phyloP scores from a whole-genome alignment of 2,888 invertebrate genomes.

The Arenicola marina region DNA sequence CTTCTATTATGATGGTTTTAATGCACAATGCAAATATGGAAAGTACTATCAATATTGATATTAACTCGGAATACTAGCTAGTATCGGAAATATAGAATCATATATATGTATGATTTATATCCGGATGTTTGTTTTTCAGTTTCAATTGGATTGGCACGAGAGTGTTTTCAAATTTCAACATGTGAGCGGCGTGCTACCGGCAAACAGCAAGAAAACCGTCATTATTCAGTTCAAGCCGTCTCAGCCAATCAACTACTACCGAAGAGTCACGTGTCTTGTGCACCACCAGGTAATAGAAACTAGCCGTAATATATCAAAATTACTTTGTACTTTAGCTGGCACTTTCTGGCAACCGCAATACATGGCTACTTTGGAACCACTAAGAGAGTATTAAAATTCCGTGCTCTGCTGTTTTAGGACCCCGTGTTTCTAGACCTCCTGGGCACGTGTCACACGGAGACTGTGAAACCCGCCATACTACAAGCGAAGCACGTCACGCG shows the following conservation, averaged over 20 bases:
- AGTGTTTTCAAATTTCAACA: conserved; percentile 56
- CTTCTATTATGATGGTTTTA: too few relatives aligned
- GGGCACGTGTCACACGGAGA: conserved; percentile 59
- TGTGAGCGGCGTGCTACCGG: conserved; percentile 43
- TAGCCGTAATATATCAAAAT: too few relatives aligned
- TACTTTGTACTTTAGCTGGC: too few relatives aligned
- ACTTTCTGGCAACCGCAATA: too few relatives aligned
- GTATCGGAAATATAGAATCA: too few relatives aligned
- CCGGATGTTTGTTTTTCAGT: conserved; percentile 41
- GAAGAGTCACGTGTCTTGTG: conserved; percentile 53
- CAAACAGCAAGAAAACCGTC: conserved; percentile 44
- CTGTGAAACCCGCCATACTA: conserved; percentile 55
- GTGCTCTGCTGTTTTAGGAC: conserved; percentile 41
- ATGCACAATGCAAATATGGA: too few relatives aligned
- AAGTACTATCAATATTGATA: not conserved
- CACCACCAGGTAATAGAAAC: conserved; percentile 61
- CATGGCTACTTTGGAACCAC: not conserved
- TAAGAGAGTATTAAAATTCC: not conserved
- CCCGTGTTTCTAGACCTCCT: conserved; percentile 56
- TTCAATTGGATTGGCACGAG: conserved; percentile 55
- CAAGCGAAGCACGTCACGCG: conserved; percentile 47
- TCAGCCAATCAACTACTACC: conserved; percentile 57
- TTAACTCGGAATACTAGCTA: not conserved
- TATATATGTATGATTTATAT: not conserved
- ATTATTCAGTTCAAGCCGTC: conserved; percentile 51